Percentiles rank a stretch among this genome's conserved stretches.
Conservation (phyloP, 2,113 vertebrate species). For the Peromyscus leucopus region DNA sequence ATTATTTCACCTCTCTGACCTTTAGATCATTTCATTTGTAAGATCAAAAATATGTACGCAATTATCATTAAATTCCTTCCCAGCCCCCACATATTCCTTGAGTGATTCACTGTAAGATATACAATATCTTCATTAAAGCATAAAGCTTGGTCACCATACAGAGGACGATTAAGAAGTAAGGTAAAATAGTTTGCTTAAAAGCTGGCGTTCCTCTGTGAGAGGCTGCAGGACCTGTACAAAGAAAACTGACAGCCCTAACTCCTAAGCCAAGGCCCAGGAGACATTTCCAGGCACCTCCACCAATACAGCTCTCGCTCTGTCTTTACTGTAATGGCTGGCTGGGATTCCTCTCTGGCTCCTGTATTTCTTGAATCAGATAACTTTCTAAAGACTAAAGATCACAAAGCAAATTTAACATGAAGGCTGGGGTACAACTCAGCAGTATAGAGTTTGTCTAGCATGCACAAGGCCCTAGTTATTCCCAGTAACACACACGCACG, state of each 20-base stretch:
- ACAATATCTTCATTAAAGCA: slow-evolving; percentile 18
- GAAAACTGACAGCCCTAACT: background rate
- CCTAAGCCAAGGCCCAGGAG: background rate
- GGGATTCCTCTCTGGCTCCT: background rate
- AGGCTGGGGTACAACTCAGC: background rate
- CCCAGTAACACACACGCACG: background rate
- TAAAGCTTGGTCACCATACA: background rate
- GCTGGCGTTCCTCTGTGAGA: background rate
- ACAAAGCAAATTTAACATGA: background rate
- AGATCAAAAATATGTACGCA: slow-evolving; percentile 23
- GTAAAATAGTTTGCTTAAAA: background rate
- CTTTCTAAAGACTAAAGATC: slow-evolving; percentile 43
- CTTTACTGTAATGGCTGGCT: background rate
- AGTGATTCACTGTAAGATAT: background rate
- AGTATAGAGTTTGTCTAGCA: background rate
- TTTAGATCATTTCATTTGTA: background rate
- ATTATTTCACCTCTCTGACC: slow-evolving; percentile 13
- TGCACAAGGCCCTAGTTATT: background rate
- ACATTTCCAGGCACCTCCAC: background rate
- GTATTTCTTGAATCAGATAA: background rate
- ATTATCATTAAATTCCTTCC: slow-evolving; percentile 12
- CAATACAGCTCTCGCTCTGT: background rate
- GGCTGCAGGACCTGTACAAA: background rate
- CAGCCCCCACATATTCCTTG: background rate
- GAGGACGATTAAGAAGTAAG: background rate